Percentiles rank a stretch among this genome's conserved stretches.
phyloP scores from a whole-genome alignment of 2,113 vertebrate genomes.

The Heteronetta atricapilla region DNA sequence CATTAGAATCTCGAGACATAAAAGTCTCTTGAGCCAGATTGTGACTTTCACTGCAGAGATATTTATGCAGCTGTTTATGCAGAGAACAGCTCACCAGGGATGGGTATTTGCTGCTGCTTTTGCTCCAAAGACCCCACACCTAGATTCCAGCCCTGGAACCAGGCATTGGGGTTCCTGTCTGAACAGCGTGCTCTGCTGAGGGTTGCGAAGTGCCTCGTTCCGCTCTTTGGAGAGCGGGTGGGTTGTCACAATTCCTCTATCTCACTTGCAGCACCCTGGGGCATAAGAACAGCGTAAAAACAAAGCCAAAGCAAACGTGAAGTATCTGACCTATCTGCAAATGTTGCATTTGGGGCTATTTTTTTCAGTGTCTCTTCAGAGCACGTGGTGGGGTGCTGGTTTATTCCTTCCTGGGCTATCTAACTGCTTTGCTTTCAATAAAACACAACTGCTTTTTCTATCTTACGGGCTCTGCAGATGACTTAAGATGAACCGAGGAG shows the following conservation, averaged over 20 bases:
- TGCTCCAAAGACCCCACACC: not conserved
- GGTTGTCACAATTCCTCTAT: not conserved
- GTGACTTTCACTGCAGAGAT: conserved; percentile 17
- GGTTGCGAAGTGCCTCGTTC: not conserved
- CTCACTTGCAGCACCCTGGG: not conserved
- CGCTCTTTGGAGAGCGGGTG: not conserved
- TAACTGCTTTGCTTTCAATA: not conserved
- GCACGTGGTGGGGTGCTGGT: fast-evolving
- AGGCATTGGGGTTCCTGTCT: not conserved
- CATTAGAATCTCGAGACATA: conserved; percentile 37
- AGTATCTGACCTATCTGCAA: not conserved
- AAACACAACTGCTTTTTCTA: not conserved
- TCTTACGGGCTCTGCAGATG: not conserved
- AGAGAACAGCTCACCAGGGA: not conserved
- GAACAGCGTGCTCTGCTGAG: not conserved
- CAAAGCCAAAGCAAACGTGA: not conserved
- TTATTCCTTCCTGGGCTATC: not conserved
- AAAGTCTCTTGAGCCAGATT: conserved; percentile 23
- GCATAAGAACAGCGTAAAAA: not conserved
- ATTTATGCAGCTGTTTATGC: conserved; percentile 49
- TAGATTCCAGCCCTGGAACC: not conserved
- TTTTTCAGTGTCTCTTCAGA: not conserved
- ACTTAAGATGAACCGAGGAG: not conserved
- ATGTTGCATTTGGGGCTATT: not conserved
- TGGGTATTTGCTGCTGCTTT: not conserved